phyloP scores from a whole-genome alignment of 2,888 invertebrate genomes.

The Dynastes grantii region DNA sequence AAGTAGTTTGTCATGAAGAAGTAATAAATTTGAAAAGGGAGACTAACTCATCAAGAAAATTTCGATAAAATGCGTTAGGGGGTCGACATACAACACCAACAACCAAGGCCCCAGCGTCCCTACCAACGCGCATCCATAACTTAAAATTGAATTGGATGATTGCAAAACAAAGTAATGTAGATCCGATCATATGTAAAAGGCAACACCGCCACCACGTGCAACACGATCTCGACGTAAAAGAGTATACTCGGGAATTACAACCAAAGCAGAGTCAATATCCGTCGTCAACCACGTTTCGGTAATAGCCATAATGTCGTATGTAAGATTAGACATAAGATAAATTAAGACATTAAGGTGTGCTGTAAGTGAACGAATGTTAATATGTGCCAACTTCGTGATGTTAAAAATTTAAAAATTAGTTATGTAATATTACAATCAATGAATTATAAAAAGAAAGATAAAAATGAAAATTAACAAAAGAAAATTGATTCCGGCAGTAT shows the following conservation, averaged over 20 bases:
- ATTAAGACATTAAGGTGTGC: background rate
- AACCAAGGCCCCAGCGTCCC: background rate
- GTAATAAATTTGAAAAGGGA: background rate
- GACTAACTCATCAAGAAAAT: slow-evolving; percentile 24
- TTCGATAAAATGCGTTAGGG: background rate
- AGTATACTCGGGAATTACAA: background rate
- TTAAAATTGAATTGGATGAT: background rate
- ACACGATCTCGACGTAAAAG: background rate
- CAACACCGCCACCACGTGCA: background rate
- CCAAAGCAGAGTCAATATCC: background rate
- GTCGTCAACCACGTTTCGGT: background rate
- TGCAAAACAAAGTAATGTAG: background rate
- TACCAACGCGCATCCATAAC: background rate
- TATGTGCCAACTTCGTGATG: background rate
- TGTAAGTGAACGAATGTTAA: background rate
- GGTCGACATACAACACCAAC: slow-evolving; percentile 17
- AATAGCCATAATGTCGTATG: background rate
- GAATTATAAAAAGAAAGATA: background rate
- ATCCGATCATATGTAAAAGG: background rate
- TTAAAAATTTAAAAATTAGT: background rate
- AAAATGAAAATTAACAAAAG: background rate
- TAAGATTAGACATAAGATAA: background rate
- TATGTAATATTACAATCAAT: background rate
- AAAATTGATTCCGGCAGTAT: too few species aligned
- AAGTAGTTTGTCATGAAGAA: slow-evolving; percentile 1